A percentile compares a stretch with the other conserved stretches of the same genome.
These are phyloP conservation scores for Rhopalosiphum nymphaeae DNA, from an alignment of 2,888 invertebrate species.

Conservation along the genomic window DNA sequence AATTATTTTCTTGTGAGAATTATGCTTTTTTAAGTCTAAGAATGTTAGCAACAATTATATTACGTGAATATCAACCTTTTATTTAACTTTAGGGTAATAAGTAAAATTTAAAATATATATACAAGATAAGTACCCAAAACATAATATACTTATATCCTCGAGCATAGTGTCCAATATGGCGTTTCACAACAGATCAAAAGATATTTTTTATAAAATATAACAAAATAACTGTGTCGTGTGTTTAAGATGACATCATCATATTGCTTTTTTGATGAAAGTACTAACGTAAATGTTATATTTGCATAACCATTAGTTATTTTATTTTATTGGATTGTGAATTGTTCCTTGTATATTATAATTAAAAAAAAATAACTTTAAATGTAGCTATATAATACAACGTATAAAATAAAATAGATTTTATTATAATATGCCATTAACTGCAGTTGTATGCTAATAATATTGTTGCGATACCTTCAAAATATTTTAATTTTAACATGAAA, in stretches of 20 bases:
- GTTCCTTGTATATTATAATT: not conserved
- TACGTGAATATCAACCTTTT: not conserved
- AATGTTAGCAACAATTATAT: not conserved
- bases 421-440: not conserved
- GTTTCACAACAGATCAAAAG: not conserved
- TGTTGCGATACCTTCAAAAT: not conserved
- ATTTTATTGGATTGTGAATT: not conserved
- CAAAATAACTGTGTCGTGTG: not conserved
- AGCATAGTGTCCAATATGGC: not conserved
- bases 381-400: too few relatives aligned
- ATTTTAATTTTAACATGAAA: not conserved
- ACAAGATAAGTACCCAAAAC: not conserved
- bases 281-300: not conserved
- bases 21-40: not conserved
- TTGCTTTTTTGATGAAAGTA: not conserved
- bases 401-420: too few relatives aligned
- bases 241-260: not conserved
- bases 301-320: accelerated
- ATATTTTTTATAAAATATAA: not conserved
- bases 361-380: not conserved
- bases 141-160: not conserved
- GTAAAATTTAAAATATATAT: not conserved
- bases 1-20: not conserved
- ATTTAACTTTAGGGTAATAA: not conserved
- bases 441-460: not conserved